Evolutionary conservation across 2,888 invertebrate genomes (phyloP), one percentile per base, ranked within the genome.

Genomic region (Nemoura dubitans): DNA sequence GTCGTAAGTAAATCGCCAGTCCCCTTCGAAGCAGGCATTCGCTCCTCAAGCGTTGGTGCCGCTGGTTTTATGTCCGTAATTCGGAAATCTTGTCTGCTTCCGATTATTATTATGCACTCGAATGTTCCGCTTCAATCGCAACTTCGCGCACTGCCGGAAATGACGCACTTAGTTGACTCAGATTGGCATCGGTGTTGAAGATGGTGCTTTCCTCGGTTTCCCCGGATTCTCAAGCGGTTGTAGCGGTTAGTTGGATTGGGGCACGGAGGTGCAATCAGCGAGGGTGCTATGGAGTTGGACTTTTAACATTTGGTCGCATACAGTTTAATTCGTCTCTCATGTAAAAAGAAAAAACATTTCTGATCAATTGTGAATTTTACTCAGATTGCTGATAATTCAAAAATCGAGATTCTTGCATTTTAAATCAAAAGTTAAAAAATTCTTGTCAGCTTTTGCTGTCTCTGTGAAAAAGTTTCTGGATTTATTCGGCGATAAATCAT

Each of bases 151-250:
- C 86, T 28, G 21, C 76, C 83, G 86, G 87, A 87, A 87, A 83
- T 42, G 77, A 36, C 76, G 87, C 85, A 77, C 86, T 87, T 86
- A 87, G 87, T 83, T 87, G 85, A 87, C 43, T 87, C 87, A 86
- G 83, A 86, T 26, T 36, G 76, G 36, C 42, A 28, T 59, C 59
- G 10, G 16, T 21, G 59, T 21, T 21, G 59, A 59, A 59, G 59
- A 59, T 21, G 42, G 27, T 30, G 29, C 26, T 76, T 36, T 77
- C 78, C 80, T 14, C 21, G 27, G 0, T 77, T 85, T 42, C 21
- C 80, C 78, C 29, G 36, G 78, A 16, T 16, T n/a, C 21, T 59
- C 59, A 7, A 14, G 59, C 59, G 59, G 59, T 10, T n/a, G n/a
- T n/a, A n/a, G 36, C 10, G 36, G 3, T 6, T 36, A 6, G 10